These are phyloP conservation scores for Mimumesa dahlbomi DNA, from an alignment of 2,888 invertebrate genomes.

Conservation along the genomic window DNA sequence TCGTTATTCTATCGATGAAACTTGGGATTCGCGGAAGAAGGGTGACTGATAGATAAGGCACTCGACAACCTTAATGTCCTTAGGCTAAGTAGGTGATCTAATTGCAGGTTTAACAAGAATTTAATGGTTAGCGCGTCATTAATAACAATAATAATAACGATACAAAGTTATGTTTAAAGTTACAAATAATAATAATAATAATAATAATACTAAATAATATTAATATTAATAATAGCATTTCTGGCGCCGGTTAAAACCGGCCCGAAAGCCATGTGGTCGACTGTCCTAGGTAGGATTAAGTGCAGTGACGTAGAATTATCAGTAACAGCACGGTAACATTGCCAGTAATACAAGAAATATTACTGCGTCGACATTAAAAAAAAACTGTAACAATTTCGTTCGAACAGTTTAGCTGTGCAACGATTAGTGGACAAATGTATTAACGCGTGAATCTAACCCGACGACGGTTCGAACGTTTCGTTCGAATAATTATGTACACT, in stretches of 20 bases:
- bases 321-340: conserved; percentile 32
- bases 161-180: conserved; percentile 30
- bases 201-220: conserved; percentile 29
- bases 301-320: conserved; percentile 48
- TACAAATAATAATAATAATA: conserved; percentile 38
- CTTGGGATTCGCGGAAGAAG: conserved; percentile 33
- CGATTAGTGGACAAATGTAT: background rate
- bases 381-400: background rate
- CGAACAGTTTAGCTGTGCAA: background rate
- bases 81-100: conserved; percentile 35
- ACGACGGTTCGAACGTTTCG: background rate
- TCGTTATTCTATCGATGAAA: background rate
- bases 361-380: background rate
- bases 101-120: conserved; percentile 23
- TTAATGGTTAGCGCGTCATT: conserved; percentile 30
- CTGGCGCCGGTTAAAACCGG: conserved; percentile 38
- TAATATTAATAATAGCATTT: conserved; percentile 43
- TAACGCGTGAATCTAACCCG: background rate
- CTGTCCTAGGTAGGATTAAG: conserved; percentile 56
- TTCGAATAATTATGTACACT: background rate
- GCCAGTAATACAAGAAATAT: conserved; percentile 2
- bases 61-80: conserved; percentile 36
- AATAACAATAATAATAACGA: conserved; percentile 35
- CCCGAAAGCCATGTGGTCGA: conserved; percentile 44
- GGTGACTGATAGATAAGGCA: conserved; percentile 28